A percentile compares a stretch with the other conserved stretches of the same genome.
These are phyloP conservation scores for Drosophila anomalipes DNA, from an alignment of 2,888 invertebrate genomes.

Conservation along the genomic window DNA sequence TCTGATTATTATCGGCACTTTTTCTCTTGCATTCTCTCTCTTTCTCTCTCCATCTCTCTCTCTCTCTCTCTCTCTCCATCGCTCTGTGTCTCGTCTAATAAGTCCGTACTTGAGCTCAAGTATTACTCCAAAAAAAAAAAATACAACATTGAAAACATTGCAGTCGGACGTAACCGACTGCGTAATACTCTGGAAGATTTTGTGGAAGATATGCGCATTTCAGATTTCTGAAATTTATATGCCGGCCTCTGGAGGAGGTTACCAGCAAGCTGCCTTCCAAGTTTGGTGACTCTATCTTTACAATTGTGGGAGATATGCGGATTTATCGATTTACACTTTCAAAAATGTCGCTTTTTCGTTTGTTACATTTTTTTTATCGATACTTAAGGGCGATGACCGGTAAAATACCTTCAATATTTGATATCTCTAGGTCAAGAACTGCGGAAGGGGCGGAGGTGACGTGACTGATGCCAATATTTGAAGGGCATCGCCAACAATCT, in stretches of 20 bases:
- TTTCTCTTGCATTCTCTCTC: not conserved
- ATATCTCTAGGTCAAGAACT: no score
- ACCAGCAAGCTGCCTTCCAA: no score
- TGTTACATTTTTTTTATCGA: no score
- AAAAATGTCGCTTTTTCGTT: no score
- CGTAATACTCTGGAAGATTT: not conserved
- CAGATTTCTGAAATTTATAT: no score
- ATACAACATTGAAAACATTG: not conserved
- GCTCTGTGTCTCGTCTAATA: not conserved
- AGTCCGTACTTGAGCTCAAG: not conserved
- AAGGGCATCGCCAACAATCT: not conserved
- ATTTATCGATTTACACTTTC: no score
- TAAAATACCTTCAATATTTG: no score
- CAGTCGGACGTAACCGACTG: not conserved
- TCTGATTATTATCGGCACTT: slow-evolving; percentile 63
- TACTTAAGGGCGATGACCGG: no score
- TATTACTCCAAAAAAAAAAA: not conserved
- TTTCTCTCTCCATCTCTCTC: not conserved
- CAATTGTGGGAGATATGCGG: not conserved
- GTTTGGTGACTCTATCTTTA: no score
- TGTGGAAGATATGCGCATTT: not conserved
- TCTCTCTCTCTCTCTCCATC: not conserved
- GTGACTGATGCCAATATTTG: not conserved
- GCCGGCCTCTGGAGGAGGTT: no score
- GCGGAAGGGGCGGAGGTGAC: no score